phyloP scores from a whole-genome alignment of 2,113 vertebrate species.

The Ceyx margarethae region DNA sequence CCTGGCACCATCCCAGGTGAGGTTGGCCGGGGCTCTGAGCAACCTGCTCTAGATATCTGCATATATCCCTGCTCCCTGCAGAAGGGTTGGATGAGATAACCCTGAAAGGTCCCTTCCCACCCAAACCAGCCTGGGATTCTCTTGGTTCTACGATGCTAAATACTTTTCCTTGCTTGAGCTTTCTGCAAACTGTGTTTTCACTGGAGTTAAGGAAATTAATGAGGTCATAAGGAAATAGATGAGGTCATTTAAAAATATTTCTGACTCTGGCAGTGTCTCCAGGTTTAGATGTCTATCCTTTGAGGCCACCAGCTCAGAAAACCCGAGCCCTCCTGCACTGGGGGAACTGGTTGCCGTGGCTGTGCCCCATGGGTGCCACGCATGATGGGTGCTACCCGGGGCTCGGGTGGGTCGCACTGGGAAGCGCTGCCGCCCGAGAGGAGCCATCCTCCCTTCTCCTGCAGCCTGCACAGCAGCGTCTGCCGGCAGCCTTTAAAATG shows the following conservation, averaged over 20 bases:
- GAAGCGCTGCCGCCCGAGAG: rapidly evolving
- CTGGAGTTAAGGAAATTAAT: neutral
- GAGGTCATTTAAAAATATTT: neutral
- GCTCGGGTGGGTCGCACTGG: rapidly evolving
- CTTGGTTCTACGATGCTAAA: neutral
- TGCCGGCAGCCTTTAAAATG: neutral
- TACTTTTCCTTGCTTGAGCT: neutral
- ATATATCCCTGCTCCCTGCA: neutral
- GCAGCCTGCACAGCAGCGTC: neutral
- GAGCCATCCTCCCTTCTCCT: neutral
- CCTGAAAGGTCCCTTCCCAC: neutral
- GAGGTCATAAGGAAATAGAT: neutral
- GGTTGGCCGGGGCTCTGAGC: neutral
- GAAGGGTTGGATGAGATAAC: neutral
- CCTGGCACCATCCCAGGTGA: neutral
- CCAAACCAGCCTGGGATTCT: neutral
- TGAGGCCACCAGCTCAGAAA: neutral
- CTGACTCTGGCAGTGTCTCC: neutral
- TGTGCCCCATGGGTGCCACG: neutral
- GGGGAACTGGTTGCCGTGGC: neutral
- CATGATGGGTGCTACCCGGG: neutral
- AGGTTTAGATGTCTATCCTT: neutral
- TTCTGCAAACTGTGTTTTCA: neutral
- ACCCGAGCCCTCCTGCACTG: rapidly evolving
- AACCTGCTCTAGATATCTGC: neutral